Base-by-base conservation (phyloP, 2,888 invertebrate genomes). In the Hydroisotoma schaefferi region DNA sequence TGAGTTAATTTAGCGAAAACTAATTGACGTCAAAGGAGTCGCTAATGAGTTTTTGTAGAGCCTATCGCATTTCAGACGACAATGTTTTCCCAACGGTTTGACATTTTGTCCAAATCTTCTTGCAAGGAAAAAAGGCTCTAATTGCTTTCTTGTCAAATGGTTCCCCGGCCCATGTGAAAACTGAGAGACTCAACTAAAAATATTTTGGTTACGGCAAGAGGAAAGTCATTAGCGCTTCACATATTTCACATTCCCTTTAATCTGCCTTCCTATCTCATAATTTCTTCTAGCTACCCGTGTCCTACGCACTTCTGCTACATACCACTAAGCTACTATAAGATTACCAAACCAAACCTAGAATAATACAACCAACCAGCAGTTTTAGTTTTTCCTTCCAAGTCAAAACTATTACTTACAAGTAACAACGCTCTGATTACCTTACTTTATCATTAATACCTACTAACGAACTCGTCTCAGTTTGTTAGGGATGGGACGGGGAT, bases 121-220 rank as follows among this genome's bases (percentile, higher is more conserved):
- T 8, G 25, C 43, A 57, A 48, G 37, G 47, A 64, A 67, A 63
- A 52, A 61, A 61, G 53, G 55, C 57, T 67, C 72, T 72, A 72
- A 72, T 72, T 72, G 70, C 72, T 72, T 70, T 72, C 72, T 68
- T 72, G 72, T 72, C 72, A 72, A 72, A 72, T 72, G 67, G 69
- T 72, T 69, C 67, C 72, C 72, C 72, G 68, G 70, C 68, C 67
- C 67, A 69, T 71, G 67, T 71, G 71, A 67, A 71, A 71, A 59
- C 55, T 57, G 69, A 71, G 71, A 68, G 63, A 61, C 48, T 55
- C 66, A 61, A 70, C 64, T 66, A 63, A 71, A 71, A 69, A 71
- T 71, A 71, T 71, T 71, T 71, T 71, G 66, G 64, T 71, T 67
- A 65, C 64, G 68, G 68, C 62, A 61, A 64, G 63, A 66, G 65